Evolutionary conservation across 2,888 invertebrate species (phyloP).

Genomic region (Ophioninae sp.): DNA sequence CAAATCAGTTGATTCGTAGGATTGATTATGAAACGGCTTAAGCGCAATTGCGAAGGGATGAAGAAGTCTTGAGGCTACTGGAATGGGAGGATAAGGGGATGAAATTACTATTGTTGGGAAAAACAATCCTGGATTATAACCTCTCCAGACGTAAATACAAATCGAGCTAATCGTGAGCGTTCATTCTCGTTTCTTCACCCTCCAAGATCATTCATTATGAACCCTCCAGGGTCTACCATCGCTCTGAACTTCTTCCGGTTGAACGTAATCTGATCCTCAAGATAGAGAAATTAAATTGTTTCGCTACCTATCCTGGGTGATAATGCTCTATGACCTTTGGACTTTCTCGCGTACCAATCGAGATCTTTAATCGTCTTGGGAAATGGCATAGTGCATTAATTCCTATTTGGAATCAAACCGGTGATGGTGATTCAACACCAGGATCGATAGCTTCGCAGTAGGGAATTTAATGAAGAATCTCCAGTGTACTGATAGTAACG

Average conservation of each 20-base stretch:
- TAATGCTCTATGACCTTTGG: slow-evolving; percentile 4
- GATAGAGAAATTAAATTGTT: slow-evolving; percentile 11
- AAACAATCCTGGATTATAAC: slow-evolving; percentile 51
- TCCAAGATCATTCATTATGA: background rate
- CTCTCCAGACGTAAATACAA: slow-evolving; percentile 68
- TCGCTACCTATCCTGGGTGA: background rate
- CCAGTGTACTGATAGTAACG: too few species aligned
- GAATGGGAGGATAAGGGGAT: slow-evolving; percentile 6
- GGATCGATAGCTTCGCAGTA: slow-evolving; percentile 18
- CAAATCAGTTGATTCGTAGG: too few species aligned
- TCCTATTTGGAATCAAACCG: background rate
- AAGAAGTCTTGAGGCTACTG: background rate
- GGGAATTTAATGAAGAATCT: background rate
- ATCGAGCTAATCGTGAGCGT: slow-evolving; percentile 71
- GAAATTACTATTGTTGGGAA: slow-evolving; percentile 19
- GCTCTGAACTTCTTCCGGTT: background rate
- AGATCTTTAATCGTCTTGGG: background rate
- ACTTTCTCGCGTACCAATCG: slow-evolving; percentile 25
- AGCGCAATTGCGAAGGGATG: too few species aligned
- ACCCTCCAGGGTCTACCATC: background rate
- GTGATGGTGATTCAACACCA: slow-evolving; percentile 11
- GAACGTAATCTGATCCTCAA: background rate
- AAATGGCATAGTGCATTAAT: slow-evolving; percentile 1
- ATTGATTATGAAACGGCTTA: too few species aligned
- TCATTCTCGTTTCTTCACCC: slow-evolving; percentile 57